phyloP scores from a whole-genome alignment of 23 tunicate species.

The Halocynthia aurantium region DNA sequence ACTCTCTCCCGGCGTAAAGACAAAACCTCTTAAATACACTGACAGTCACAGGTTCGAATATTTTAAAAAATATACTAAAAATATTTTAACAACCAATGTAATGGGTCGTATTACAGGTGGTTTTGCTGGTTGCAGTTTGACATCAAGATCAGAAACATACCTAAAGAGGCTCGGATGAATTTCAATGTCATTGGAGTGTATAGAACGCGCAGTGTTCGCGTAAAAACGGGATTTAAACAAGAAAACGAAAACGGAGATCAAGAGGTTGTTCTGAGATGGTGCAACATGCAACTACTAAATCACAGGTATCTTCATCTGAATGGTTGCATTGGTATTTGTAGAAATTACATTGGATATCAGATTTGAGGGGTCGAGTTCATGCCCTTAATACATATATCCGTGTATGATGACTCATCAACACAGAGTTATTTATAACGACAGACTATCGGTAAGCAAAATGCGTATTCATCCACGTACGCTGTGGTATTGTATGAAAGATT shows the following conservation, averaged over 20 bases:
- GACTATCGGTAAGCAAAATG: too few species aligned
- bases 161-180: constrained; percentile 76
- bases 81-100: too few species aligned
- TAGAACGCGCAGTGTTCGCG: constrained; percentile 28
- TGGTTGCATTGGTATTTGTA: too few species aligned
- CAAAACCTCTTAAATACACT: constrained; percentile 36
- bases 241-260: constrained; percentile 39
- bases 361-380: too few species aligned
- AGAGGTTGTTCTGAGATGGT: constrained; percentile 80
- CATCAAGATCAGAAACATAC: constrained; percentile 62
- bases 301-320: constrained; percentile 48
- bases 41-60: constrained; percentile 43
- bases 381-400: too few species aligned
- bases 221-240: constrained; percentile 51
- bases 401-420: too few species aligned
- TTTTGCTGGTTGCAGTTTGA: constrained; percentile 62
- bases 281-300: constrained; percentile 76
- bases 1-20: constrained; percentile 45
- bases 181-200: constrained; percentile 74
- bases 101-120: constrained; percentile 35
- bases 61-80: too few species aligned
- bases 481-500: too few species aligned
- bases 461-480: too few species aligned
- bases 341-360: too few species aligned
- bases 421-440: too few species aligned